Conservation (phyloP, 64 coral and sea anemone genomes). For the Catalaphyllia jardinei region DNA sequence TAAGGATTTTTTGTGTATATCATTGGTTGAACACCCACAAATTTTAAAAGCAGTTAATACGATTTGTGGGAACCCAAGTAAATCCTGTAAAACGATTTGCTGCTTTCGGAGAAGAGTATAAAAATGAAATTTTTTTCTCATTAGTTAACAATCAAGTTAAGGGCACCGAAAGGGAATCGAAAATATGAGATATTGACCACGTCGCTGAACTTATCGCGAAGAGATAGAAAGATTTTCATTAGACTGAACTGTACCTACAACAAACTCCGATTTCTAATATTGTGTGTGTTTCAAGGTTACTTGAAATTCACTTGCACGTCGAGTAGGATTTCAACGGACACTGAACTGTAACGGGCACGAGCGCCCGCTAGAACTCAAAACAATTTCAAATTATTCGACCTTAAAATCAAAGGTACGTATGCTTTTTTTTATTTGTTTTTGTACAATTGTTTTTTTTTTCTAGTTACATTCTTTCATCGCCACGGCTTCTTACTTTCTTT, state of each 20-base stretch:
- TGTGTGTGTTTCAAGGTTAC: not conserved
- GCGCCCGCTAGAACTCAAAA: not conserved
- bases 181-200: not conserved
- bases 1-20: not conserved
- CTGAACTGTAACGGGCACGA: not conserved
- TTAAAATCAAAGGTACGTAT: not conserved
- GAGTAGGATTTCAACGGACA: not conserved
- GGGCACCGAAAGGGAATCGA: not conserved
- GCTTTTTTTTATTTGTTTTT: not conserved
- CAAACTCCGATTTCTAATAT: too few species aligned
- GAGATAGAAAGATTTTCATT: not conserved
- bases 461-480: not conserved
- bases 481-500: not conserved
- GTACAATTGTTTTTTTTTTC: not conserved
- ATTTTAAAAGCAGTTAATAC: not conserved
- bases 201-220: not conserved
- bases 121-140: not conserved
- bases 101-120: not conserved
- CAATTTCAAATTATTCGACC: not conserved
- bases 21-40: not conserved
- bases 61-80: not conserved
- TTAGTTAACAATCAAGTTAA: slow-evolving; percentile 7
- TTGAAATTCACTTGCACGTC: not conserved
- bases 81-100: slow-evolving; percentile 8
- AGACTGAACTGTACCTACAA: not conserved